These are phyloP conservation scores for Phylloscopus trochiloides DNA, from an alignment of 2,113 vertebrate genomes.

Conservation along the genomic window DNA sequence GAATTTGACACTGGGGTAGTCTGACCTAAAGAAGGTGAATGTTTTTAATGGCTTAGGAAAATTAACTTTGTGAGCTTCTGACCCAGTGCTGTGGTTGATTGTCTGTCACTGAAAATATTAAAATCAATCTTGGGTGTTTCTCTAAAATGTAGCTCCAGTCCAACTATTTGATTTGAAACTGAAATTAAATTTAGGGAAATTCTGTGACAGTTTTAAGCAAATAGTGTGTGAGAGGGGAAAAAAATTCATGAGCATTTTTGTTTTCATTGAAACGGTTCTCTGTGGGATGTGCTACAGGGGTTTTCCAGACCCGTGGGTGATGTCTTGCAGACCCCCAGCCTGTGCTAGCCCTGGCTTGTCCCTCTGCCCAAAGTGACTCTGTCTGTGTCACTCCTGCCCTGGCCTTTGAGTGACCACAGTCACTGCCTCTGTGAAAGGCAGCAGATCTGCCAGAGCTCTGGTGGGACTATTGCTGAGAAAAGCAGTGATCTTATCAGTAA, in stretches of 20 bases:
- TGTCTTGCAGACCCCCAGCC: background rate
- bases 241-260: background rate
- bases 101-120: background rate
- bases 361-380: background rate
- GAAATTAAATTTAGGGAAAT: background rate
- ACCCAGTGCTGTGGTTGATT: background rate
- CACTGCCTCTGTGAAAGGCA: background rate
- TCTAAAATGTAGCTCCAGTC: background rate
- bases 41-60: conserved; percentile 30
- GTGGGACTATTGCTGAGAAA: background rate
- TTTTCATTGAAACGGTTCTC: background rate
- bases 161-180: conserved; percentile 9
- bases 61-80: conserved; percentile 27
- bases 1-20: conserved; percentile 15
- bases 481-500: background rate
- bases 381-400: background rate
- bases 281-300: background rate
- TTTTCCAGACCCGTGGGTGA: background rate
- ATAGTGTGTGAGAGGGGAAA: background rate
- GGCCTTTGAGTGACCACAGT: background rate
- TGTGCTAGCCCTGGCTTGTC: background rate
- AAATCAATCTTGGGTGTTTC: background rate
- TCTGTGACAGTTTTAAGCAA: background rate
- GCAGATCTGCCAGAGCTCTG: background rate
- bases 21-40: conserved; percentile 41